Conservation (phyloP, 2,113 vertebrate species). For the Clupea harengus region DNA sequence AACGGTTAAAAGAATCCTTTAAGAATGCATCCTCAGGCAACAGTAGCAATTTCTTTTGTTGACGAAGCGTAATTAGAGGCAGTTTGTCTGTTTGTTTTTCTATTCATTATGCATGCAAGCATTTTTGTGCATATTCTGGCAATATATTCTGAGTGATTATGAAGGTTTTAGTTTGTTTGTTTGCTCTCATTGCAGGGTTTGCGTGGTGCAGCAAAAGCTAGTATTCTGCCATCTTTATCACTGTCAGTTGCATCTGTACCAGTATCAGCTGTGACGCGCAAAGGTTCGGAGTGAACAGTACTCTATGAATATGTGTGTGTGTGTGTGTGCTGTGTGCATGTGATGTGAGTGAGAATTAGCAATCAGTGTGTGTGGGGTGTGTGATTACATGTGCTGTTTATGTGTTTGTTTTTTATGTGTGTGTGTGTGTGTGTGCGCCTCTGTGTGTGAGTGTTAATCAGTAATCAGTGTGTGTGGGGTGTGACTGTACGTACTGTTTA, state of each 20-base stretch:
- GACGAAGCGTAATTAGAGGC: constrained; percentile 52
- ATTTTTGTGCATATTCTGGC: constrained; percentile 39
- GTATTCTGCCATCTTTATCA: neutral
- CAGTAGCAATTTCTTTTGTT: constrained; percentile 52
- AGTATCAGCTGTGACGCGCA: neutral
- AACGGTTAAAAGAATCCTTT: constrained; percentile 35
- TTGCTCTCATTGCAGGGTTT: neutral
- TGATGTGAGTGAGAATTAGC: neutral
- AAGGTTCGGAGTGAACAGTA: neutral
- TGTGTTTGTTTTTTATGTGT: too few relatives aligned
- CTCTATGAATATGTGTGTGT: neutral
- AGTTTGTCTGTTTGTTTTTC: constrained; percentile 43
- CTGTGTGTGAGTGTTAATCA: neutral
- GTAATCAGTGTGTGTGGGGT: neutral
- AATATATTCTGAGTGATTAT: constrained; percentile 3
- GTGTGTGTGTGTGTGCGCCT: constrained; percentile 1
- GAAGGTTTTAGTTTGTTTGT: neutral
- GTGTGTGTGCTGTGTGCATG: constrained; percentile 8
- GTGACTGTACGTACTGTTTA: neutral
- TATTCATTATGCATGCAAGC: constrained; percentile 66
- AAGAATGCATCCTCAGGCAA: constrained; percentile 54
- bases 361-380: neutral
- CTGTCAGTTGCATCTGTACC: neutral
- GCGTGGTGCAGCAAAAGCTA: neutral
- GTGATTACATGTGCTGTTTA: neutral